Evolutionary conservation across 2,113 vertebrate species (phyloP).

Genomic region (Notothenia coriiceps): DNA sequence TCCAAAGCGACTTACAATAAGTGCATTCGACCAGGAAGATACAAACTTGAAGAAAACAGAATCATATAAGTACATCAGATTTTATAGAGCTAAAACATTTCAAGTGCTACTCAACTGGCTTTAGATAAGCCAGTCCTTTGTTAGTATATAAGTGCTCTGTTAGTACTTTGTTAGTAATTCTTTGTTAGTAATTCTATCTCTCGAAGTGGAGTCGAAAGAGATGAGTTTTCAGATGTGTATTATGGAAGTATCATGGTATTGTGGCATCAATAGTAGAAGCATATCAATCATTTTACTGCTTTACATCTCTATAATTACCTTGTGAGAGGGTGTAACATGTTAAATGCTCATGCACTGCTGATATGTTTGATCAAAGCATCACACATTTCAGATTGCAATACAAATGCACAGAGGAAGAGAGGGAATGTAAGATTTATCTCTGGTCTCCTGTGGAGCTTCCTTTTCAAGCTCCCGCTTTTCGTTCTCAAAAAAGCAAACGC

Average conservation of each 20-base stretch:
- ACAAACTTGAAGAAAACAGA: no score
- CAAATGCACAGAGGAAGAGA: slow-evolving; percentile 8
- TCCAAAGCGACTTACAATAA: no score
- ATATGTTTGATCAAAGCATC: slow-evolving; percentile 10
- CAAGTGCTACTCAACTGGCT: no score
- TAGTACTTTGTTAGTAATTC: no score
- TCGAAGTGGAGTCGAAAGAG: no score
- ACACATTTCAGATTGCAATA: neutral
- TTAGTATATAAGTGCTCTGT: no score
- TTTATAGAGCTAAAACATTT: no score
- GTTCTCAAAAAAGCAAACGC: slow-evolving; percentile 3
- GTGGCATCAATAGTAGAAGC: rapidly evolving
- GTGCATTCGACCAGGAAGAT: no score
- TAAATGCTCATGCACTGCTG: slow-evolving; percentile 18
- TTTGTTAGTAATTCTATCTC: no score
- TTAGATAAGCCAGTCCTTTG: no score
- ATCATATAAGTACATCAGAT: no score
- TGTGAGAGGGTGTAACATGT: neutral
- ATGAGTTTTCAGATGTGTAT: no score
- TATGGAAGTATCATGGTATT: neutral
- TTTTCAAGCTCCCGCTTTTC: slow-evolving; percentile 2
- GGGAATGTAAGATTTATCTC: slow-evolving; percentile 13
- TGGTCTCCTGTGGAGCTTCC: neutral
- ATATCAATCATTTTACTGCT: neutral
- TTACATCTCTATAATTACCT: neutral